These are phyloP conservation scores for Solea solea DNA, from an alignment of 2,113 vertebrate species.

Conservation along the genomic window DNA sequence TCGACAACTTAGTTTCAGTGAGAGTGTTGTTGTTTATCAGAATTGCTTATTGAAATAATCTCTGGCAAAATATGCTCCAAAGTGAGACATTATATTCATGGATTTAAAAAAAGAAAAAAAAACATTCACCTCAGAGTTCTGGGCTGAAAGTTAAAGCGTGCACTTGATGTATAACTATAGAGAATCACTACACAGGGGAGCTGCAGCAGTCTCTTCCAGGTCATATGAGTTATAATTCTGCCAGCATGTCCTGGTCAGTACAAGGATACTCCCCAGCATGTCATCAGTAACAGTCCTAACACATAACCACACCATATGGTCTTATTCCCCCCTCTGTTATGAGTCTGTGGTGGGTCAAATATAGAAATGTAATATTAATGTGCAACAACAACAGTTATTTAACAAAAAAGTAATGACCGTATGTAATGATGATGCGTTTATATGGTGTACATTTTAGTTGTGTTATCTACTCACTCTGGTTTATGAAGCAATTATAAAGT, in stretches of 20 bases:
- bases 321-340: background rate
- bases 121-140: background rate
- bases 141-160: background rate
- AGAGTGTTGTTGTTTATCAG: too few species aligned
- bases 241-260: constrained; percentile 1
- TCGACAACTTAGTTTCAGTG: background rate
- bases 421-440: too few species aligned
- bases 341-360: background rate
- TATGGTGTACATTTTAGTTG: too few species aligned
- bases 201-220: constrained; percentile 8
- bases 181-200: background rate
- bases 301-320: constrained; percentile 15
- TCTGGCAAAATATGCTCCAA: too few species aligned
- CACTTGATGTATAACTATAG: background rate
- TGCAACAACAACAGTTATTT: background rate
- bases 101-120: too few species aligned
- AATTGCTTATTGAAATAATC: too few species aligned
- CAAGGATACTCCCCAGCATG: constrained; percentile 11
- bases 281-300: constrained; percentile 7
- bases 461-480: too few species aligned
- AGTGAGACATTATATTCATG: too few species aligned
- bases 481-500: too few species aligned
- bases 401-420: background rate
- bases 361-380: background rate
- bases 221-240: constrained; percentile 33